Percentiles rank a stretch among this genome's conserved stretches.
phyloP scores from a whole-genome alignment of 2,888 invertebrate species.

The Thelaira solivaga region DNA sequence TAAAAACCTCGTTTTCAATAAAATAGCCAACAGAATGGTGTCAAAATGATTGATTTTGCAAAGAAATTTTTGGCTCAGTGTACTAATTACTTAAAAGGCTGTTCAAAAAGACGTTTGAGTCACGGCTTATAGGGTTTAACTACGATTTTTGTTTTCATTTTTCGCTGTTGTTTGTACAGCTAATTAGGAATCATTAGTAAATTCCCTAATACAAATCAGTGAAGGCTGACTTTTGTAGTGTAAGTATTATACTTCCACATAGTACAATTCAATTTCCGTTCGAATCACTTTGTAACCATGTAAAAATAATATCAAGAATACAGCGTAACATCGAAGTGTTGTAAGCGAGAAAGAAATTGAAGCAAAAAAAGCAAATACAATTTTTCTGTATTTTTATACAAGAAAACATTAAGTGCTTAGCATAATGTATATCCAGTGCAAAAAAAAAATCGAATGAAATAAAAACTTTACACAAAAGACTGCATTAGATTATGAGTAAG shows the following conservation, averaged over 20 bases:
- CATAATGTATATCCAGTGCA: conserved; percentile 19
- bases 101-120: no score
- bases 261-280: conserved; percentile 50
- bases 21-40: no score
- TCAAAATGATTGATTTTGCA: no score
- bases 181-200: no score
- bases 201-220: no score
- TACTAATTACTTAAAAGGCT: no score
- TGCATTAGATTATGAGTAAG: conserved; percentile 33
- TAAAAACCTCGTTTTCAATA: no score
- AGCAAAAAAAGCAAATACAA: conserved; percentile 10
- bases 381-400: conserved; percentile 19
- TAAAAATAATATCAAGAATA: neutral
- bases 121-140: no score
- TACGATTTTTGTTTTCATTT: no score
- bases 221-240: neutral
- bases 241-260: conserved; percentile 31
- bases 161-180: no score
- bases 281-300: conserved; percentile 44
- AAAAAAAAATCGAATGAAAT: conserved; percentile 5
- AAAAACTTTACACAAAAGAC: conserved; percentile 38
- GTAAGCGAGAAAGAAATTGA: conserved; percentile 16
- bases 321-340: neutral
- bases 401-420: conserved; percentile 41
- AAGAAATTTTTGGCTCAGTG: no score